A percentile compares a stretch with the other conserved stretches of the same genome.
phyloP scores from a whole-genome alignment of 2,888 invertebrate genomes.

The Leptinotarsa tumamoca region DNA sequence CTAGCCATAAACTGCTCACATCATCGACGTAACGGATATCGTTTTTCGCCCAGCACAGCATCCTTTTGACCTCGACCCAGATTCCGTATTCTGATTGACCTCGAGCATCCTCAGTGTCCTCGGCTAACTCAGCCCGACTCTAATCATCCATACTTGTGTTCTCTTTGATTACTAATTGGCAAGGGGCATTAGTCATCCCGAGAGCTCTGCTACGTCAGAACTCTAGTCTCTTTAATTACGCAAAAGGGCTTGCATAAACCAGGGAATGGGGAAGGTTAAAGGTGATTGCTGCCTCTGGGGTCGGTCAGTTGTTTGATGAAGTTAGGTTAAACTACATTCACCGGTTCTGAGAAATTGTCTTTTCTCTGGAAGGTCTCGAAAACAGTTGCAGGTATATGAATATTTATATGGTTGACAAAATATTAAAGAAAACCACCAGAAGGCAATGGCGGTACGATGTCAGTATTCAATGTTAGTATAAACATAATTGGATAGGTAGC shows the following conservation, averaged over 20 bases:
- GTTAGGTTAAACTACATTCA: not conserved
- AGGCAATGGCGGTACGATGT: too few species aligned
- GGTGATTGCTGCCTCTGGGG: not conserved
- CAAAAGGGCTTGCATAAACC: not conserved
- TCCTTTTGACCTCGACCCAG: not conserved
- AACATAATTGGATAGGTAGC: too few species aligned
- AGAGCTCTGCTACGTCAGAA: not conserved
- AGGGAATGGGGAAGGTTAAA: not conserved
- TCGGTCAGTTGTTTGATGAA: not conserved
- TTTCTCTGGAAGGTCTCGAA: too few species aligned
- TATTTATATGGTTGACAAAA: too few species aligned
- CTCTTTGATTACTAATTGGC: constrained; percentile 14
- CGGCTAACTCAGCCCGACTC: not conserved
- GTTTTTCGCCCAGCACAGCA: not conserved
- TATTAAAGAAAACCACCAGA: too few species aligned
- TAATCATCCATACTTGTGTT: constrained; percentile 10
- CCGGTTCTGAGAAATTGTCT: too few species aligned
- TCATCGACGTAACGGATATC: not conserved
- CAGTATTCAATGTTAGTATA: too few species aligned
- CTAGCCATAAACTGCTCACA: not conserved
- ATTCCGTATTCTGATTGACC: not conserved
- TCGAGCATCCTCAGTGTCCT: not conserved
- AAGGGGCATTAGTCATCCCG: constrained; percentile 1
- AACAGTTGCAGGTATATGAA: too few species aligned
- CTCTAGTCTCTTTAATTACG: not conserved